Conservation (phyloP, 2,797 vertebrate genomes). For the Pangasius larnaudii region DNA sequence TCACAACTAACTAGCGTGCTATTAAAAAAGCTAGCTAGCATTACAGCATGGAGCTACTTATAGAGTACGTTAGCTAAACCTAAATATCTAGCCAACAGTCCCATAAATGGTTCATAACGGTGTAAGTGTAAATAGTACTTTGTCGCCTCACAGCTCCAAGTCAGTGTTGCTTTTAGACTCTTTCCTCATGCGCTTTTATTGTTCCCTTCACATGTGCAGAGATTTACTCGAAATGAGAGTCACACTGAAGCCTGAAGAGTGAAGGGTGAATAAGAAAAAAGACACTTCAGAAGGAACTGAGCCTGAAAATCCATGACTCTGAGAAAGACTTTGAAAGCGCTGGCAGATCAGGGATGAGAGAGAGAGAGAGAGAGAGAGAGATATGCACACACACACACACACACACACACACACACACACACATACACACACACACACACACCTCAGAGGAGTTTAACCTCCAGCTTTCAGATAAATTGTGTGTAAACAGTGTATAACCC, state of each 20-base stretch:
- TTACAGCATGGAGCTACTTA: no score
- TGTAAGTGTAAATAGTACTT: no score
- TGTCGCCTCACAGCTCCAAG: no score
- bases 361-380: background rate
- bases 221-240: background rate
- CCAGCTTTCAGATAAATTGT: background rate
- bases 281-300: background rate
- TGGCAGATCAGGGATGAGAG: background rate
- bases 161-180: conserved; percentile 33
- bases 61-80: background rate
- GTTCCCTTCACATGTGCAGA: background rate
- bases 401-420: no score
- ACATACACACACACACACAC: no score
- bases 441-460: background rate
- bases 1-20: background rate
- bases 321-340: background rate
- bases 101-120: no score
- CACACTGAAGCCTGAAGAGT: background rate
- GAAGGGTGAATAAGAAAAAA: background rate
- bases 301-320: background rate
- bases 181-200: background rate
- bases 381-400: no score
- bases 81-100: no score
- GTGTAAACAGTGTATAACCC: conserved; percentile 2
- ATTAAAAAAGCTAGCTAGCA: background rate